Percentiles rank a stretch among this genome's conserved stretches.
Conservation (phyloP, 2,797 vertebrate genomes). For the Nyctibius grandis region DNA sequence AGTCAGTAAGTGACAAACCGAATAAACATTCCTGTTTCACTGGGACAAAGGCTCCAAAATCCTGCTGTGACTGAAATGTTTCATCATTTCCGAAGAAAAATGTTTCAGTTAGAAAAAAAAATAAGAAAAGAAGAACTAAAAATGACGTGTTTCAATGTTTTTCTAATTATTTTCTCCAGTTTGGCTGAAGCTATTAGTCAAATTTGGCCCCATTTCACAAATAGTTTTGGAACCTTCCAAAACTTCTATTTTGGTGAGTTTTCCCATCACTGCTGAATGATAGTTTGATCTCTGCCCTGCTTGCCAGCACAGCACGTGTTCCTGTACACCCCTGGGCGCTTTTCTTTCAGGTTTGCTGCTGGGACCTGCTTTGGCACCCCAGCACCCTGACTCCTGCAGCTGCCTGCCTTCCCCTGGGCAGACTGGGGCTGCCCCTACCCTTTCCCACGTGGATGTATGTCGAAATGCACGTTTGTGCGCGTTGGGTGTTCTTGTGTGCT, state of each 20-base stretch:
- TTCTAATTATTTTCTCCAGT: conserved; percentile 55
- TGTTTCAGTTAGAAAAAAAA: neutral
- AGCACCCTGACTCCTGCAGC: rapidly evolving
- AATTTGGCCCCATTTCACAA: conserved; percentile 18
- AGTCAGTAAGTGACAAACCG: neutral
- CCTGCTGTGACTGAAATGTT: conserved; percentile 36
- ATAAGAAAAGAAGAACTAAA: neutral
- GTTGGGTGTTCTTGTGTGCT: neutral
- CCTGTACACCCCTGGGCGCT: neutral
- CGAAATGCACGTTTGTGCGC: rapidly evolving
- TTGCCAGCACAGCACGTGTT: rapidly evolving
- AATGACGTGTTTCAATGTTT: conserved; percentile 40
- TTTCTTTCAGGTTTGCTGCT: neutral
- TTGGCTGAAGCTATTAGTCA: conserved; percentile 17
- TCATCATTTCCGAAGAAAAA: conserved; percentile 40
- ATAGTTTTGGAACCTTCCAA: neutral
- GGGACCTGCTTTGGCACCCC: neutral
- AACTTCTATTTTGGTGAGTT: neutral
- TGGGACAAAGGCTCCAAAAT: conserved; percentile 37
- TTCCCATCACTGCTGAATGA: neutral
- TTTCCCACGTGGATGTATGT: neutral
- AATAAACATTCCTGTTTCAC: conserved; percentile 3
- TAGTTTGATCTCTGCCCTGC: neutral
- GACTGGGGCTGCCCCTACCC: neutral
- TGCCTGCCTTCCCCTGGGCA: neutral